These are phyloP conservation scores for Eclectus roratus DNA, from an alignment of 2,113 vertebrate genomes.

Conservation along the genomic window DNA sequence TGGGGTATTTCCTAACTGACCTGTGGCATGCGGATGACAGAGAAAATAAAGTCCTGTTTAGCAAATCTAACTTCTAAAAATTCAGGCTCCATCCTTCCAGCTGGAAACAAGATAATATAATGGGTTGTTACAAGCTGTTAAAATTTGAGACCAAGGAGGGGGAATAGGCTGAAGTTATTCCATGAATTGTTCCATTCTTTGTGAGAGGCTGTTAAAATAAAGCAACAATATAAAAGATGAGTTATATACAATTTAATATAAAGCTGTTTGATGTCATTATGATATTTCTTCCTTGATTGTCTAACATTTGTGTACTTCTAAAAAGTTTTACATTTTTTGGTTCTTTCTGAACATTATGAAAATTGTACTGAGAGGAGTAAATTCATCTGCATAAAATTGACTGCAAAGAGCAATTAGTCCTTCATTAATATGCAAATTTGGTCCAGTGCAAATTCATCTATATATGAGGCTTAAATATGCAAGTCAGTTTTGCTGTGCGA, in stretches of 20 bases:
- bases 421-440: conserved; percentile 80
- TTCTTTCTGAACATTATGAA: conserved; percentile 67
- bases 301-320: conserved; percentile 40
- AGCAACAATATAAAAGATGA: conserved; percentile 46
- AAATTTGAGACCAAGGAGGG: conserved; percentile 6
- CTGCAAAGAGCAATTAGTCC: conserved; percentile 77
- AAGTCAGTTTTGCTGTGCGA: conserved; percentile 69
- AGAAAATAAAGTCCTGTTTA: neutral
- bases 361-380: conserved; percentile 71
- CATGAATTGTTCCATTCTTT: conserved; percentile 52
- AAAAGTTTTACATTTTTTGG: conserved; percentile 59
- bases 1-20: neutral
- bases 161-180: conserved; percentile 49
- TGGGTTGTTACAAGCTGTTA: conserved; percentile 52
- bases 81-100: conserved; percentile 20
- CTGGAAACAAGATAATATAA: conserved; percentile 27
- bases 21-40: neutral
- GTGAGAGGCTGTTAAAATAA: conserved; percentile 49
- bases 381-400: conserved; percentile 77
- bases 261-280: conserved; percentile 57
- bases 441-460: conserved; percentile 73
- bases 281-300: conserved; percentile 62
- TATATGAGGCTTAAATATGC: conserved; percentile 71
- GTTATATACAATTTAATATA: conserved; percentile 47
- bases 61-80: conserved; percentile 19